Percentiles rank a stretch among this genome's conserved stretches.
Conservation (phyloP, 92 coral and sea anemone genomes). For the Zoanthus gigantus region DNA sequence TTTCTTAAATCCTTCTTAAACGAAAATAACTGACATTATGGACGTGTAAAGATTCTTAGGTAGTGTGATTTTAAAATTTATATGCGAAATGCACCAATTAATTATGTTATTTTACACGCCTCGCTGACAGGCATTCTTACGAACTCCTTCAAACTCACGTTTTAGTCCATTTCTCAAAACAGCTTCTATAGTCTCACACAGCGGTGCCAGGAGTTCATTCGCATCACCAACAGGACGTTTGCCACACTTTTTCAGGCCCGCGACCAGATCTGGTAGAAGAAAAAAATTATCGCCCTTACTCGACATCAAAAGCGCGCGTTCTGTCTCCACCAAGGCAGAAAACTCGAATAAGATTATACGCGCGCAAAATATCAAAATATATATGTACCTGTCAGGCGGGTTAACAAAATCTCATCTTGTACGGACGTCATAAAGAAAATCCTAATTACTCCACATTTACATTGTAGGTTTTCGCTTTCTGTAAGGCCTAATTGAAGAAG, state of each 20-base stretch:
- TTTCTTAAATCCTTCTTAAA: background rate
- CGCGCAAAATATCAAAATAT: slow-evolving; percentile 4
- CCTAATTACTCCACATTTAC: background rate
- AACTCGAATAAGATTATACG: slow-evolving; percentile 1
- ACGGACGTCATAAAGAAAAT: slow-evolving; percentile 54
- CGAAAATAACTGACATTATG: background rate
- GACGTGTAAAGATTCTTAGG: slow-evolving; percentile 8
- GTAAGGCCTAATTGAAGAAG: background rate
- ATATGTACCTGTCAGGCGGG: slow-evolving; percentile 73
- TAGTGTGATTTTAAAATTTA: background rate
- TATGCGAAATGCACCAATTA: slow-evolving; percentile 5
- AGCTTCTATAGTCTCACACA: slow-evolving; percentile 76
- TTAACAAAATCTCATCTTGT: slow-evolving; percentile 70
- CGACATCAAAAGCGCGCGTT: slow-evolving; percentile 24
- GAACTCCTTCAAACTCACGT: slow-evolving; percentile 63
- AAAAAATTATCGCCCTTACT: background rate
- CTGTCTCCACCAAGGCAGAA: slow-evolving; percentile 69
- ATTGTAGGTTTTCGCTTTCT: background rate
- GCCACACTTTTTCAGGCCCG: slow-evolving; percentile 72
- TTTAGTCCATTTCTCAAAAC: slow-evolving; percentile 78
- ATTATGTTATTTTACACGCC: slow-evolving; percentile 34
- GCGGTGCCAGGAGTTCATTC: slow-evolving; percentile 62
- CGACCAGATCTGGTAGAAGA: slow-evolving; percentile 59
- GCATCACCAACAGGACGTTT: slow-evolving; percentile 80
- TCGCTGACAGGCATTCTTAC: slow-evolving; percentile 18